Percentiles rank a stretch among this genome's conserved stretches.
phyloP scores from a whole-genome alignment of 2,797 vertebrate genomes.

The Phrynocephalus forsythii region DNA sequence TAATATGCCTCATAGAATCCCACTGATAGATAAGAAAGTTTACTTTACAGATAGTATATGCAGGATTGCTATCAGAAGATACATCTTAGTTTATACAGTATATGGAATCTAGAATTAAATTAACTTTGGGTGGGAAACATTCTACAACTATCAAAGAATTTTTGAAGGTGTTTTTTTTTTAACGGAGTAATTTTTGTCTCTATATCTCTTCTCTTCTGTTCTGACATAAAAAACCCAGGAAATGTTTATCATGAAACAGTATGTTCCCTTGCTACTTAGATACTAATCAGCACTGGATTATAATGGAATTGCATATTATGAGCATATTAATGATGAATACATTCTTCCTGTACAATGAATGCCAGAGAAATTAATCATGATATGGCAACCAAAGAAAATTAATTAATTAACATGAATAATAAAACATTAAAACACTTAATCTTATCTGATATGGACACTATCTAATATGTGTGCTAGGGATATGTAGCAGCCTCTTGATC shows the following conservation, averaged over 20 bases:
- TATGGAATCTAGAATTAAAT: not conserved
- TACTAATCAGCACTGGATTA: conserved; percentile 63
- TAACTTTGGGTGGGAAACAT: not conserved
- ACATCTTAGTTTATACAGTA: not conserved
- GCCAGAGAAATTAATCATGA: conserved; percentile 68
- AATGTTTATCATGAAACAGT: conserved; percentile 46
- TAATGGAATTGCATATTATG: conserved; percentile 59
- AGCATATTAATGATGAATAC: conserved; percentile 49
- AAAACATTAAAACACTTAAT: conserved; percentile 52
- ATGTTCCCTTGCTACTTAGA: conserved; percentile 50
- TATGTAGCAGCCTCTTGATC: no score
- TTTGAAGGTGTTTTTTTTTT: not conserved
- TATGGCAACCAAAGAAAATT: conserved; percentile 55
- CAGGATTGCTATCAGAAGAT: not conserved
- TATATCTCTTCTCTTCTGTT: not conserved
- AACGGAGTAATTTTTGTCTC: not conserved
- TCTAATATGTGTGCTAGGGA: no score
- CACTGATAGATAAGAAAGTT: not conserved
- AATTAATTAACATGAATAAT: no score
- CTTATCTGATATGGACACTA: conserved; percentile 30
- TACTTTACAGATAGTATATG: not conserved
- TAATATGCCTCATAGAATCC: not conserved
- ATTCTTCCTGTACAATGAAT: conserved; percentile 65
- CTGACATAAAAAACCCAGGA: not conserved
- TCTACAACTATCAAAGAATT: not conserved